These are phyloP conservation scores for Eupleurogrammus muticus DNA, from an alignment of 2,797 vertebrate species.

Conservation along the genomic window DNA sequence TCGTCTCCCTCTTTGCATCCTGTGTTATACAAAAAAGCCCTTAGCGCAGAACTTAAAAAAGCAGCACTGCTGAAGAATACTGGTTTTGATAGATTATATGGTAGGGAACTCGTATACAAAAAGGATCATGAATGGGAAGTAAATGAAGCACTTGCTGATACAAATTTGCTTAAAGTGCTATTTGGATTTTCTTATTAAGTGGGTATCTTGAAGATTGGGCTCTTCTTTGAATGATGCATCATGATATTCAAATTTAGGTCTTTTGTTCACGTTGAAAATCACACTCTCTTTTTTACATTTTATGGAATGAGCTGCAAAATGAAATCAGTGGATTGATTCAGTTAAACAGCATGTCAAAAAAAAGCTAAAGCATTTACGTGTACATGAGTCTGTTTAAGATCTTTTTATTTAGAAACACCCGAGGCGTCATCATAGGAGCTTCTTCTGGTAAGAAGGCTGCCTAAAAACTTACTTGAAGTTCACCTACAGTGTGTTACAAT, in stretches of 20 bases:
- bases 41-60: constrained; percentile 67
- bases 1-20: constrained; percentile 72
- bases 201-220: constrained; percentile 64
- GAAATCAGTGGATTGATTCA: constrained; percentile 74
- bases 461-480: constrained; percentile 52
- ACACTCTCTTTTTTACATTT: constrained; percentile 47
- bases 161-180: constrained; percentile 74
- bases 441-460: constrained; percentile 38
- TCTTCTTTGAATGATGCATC: constrained; percentile 61
- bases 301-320: constrained; percentile 55
- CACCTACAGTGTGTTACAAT: constrained; percentile 44
- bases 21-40: constrained; percentile 72
- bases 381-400: constrained; percentile 50
- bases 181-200: constrained; percentile 79
- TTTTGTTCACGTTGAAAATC: constrained; percentile 73
- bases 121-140: constrained; percentile 75
- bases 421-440: constrained; percentile 29
- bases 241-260: constrained; percentile 66
- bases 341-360: constrained; percentile 30
- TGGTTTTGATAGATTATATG: constrained; percentile 72
- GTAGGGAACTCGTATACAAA: constrained; percentile 69
- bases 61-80: constrained; percentile 66
- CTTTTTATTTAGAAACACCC: constrained; percentile 53
- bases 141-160: constrained; percentile 78
- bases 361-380: constrained; percentile 12